Conservation (phyloP, 2,888 invertebrate genomes). For the Ophion slaviceki region DNA sequence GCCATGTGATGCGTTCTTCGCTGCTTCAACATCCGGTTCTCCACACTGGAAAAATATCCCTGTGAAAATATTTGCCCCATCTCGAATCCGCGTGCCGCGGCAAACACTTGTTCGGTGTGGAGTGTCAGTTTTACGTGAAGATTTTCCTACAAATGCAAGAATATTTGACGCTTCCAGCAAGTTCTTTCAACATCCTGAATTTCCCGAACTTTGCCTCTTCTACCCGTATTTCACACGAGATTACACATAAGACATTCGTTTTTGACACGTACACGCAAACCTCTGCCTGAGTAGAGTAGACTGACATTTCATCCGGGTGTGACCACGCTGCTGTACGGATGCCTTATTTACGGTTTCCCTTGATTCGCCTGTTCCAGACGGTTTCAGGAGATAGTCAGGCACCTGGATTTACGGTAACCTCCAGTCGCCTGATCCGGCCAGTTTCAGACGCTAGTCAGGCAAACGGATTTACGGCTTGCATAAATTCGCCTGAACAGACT, state of each 20-base stretch:
- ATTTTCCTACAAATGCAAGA: background rate
- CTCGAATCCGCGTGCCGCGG: background rate
- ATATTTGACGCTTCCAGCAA: background rate
- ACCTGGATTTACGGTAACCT: too few relatives aligned
- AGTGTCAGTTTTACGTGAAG: background rate
- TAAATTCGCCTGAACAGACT: too few relatives aligned
- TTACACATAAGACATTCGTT: background rate
- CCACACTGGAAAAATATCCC: background rate
- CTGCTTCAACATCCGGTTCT: background rate
- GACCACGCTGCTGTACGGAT: too few relatives aligned
- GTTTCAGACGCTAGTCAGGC: too few relatives aligned
- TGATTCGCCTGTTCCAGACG: too few relatives aligned
- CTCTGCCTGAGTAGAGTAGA: too few relatives aligned
- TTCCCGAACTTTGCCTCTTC: background rate
- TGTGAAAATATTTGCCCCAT: background rate
- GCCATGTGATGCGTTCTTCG: slow-evolving; percentile 11
- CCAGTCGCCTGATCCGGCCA: too few relatives aligned
- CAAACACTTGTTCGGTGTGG: background rate
- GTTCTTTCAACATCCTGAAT: background rate
- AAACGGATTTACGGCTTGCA: too few relatives aligned
- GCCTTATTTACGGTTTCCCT: too few relatives aligned
- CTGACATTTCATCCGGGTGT: too few relatives aligned
- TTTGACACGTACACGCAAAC: background rate
- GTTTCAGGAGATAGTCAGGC: too few relatives aligned
- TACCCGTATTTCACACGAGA: background rate